These are phyloP conservation scores for Tauraco hartlaubi DNA, from an alignment of 2,797 vertebrate species.

Conservation along the genomic window DNA sequence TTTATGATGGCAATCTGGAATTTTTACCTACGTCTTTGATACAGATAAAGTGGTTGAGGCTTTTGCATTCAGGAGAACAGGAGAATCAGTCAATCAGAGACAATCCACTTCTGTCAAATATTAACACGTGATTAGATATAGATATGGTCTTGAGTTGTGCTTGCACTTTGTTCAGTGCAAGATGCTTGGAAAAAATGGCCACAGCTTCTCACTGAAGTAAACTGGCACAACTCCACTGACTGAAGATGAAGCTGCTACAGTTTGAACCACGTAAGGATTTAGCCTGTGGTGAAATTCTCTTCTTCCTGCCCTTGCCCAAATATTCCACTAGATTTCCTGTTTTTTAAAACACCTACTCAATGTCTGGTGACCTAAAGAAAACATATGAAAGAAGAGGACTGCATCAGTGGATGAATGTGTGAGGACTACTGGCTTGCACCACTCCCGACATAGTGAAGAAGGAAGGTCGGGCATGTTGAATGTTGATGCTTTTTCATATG, in stretches of 20 bases:
- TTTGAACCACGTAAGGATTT: neutral
- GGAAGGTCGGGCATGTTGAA: neutral
- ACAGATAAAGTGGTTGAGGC: neutral
- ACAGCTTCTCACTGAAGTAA: neutral
- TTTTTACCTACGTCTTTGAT: neutral
- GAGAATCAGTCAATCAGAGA: neutral
- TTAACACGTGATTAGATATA: neutral
- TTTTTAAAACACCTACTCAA: neutral
- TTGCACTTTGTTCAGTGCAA: neutral
- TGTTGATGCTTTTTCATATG: neutral
- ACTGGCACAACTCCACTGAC: neutral
- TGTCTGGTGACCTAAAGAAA: neutral
- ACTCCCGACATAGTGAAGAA: neutral
- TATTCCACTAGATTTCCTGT: neutral
- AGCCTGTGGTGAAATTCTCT: neutral
- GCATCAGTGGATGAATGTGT: too few species aligned
- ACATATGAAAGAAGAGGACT: neutral
- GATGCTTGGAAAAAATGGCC: neutral
- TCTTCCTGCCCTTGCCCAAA: fast-evolving
- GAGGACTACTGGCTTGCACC: neutral
- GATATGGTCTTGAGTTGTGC: neutral
- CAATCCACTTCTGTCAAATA: neutral
- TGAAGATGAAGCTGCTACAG: neutral
- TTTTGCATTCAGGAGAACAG: neutral
- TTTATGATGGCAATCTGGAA: neutral